These are phyloP conservation scores for Brachystomella parvula DNA, from an alignment of 1,140 invertebrate species.

Conservation along the genomic window DNA sequence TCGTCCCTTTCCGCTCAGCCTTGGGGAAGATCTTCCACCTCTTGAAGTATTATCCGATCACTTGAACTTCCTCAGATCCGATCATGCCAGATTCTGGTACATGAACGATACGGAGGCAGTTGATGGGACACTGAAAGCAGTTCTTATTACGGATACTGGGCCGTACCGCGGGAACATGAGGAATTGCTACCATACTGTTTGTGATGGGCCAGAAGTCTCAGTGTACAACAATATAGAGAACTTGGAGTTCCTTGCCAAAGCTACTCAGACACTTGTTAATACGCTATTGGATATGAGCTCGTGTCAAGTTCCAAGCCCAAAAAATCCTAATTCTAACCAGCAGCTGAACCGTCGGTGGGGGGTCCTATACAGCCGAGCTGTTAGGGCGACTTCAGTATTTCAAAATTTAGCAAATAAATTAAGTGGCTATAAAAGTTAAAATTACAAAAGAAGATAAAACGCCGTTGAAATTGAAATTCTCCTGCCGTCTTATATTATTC, in stretches of 20 bases:
- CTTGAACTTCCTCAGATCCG: constrained; percentile 39
- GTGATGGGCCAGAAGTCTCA: constrained; percentile 40
- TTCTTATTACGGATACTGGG: constrained; percentile 46
- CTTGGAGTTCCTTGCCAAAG: constrained; percentile 32
- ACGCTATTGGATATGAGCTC: constrained; percentile 34
- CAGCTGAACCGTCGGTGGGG: too few species aligned
- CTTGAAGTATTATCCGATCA: constrained; percentile 36
- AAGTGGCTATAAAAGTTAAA: too few species aligned
- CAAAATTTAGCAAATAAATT: too few species aligned
- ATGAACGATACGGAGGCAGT: constrained; percentile 39
- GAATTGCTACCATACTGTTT: constrained; percentile 44
- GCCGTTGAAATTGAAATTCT: too few species aligned
- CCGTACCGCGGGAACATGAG: constrained; percentile 45
- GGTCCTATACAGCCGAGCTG: too few species aligned
- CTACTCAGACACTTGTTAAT: constrained; percentile 33
- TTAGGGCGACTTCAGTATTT: too few species aligned
- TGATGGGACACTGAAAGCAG: constrained; percentile 38
- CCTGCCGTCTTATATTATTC: too few species aligned
- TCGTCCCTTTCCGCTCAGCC: constrained; percentile 34
- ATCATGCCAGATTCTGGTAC: constrained; percentile 41
- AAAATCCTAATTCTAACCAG: too few species aligned
- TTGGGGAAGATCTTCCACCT: constrained; percentile 35
- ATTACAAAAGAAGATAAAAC: too few species aligned
- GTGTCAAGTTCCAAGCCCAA: constrained; percentile 24
- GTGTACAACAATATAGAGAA: constrained; percentile 30